These are phyloP conservation scores for Pyrocoelia pectoralis DNA, from an alignment of 2,888 invertebrate species.

Conservation along the genomic window DNA sequence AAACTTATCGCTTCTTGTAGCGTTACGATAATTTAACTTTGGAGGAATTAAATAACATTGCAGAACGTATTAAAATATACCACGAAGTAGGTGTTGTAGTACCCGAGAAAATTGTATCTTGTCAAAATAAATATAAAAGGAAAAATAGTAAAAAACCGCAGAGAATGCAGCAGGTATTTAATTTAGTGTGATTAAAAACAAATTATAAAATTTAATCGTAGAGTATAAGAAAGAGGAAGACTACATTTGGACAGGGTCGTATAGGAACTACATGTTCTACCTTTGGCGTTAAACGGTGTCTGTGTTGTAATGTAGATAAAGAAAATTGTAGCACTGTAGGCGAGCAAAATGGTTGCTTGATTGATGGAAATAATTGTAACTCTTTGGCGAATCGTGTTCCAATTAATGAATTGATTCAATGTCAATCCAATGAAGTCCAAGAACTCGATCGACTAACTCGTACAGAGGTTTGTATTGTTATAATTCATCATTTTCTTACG, in stretches of 20 bases:
- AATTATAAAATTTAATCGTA: not conserved
- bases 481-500: too few relatives aligned
- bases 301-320: not conserved
- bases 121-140: slow-evolving; percentile 3
- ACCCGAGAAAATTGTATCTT: not conserved
- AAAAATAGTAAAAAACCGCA: not conserved
- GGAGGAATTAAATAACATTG: slow-evolving; percentile 3
- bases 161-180: not conserved
- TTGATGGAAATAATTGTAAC: too few relatives aligned
- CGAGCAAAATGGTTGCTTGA: too few relatives aligned
- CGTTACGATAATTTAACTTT: not conserved
- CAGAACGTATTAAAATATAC: slow-evolving; percentile 3
- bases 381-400: too few relatives aligned
- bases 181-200: not conserved
- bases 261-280: not conserved
- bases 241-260: not conserved
- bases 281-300: not conserved
- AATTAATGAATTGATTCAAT: too few relatives aligned
- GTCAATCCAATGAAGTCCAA: too few relatives aligned
- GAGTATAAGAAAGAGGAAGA: not conserved
- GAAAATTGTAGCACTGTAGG: too few relatives aligned
- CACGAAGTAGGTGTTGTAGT: slow-evolving; percentile 2
- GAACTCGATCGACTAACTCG: too few relatives aligned
- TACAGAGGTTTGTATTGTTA: too few relatives aligned
- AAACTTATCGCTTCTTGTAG: too few relatives aligned